Evolutionary conservation across 1,140 invertebrate species (phyloP).

Genomic region (Calephelis virginiensis): DNA sequence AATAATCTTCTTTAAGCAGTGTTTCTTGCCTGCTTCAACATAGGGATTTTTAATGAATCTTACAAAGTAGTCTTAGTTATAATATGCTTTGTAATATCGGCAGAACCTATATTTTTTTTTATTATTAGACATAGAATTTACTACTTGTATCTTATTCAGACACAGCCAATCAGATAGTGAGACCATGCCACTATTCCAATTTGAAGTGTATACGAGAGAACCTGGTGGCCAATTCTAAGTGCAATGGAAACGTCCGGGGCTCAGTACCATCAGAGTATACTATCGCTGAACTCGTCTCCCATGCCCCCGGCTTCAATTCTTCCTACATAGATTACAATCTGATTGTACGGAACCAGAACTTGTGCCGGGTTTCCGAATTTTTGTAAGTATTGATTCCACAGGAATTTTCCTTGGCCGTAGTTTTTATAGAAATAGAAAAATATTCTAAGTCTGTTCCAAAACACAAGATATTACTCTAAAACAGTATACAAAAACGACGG

Average conservation of each 20-base stretch:
- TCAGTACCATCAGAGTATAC: conserved; percentile 36
- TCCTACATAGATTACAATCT: conserved; percentile 48
- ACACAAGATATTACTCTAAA: too few species aligned
- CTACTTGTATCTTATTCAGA: not conserved
- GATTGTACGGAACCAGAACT: conserved; percentile 46
- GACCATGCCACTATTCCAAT: conserved; percentile 38
- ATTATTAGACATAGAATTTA: too few species aligned
- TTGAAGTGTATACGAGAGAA: conserved; percentile 38
- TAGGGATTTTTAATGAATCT: too few species aligned
- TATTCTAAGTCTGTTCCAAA: too few species aligned
- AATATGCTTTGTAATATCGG: too few species aligned
- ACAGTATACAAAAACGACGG: too few species aligned
- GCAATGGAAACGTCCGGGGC: conserved; percentile 34
- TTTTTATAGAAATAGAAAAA: too few species aligned
- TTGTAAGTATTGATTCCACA: conserved; percentile 46
- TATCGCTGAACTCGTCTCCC: conserved; percentile 36
- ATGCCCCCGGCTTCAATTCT: conserved; percentile 55
- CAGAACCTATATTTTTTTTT: too few species aligned
- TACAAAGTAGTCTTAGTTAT: too few species aligned
- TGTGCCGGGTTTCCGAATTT: conserved; percentile 47
- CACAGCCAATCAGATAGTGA: conserved; percentile 19
- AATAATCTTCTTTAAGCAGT: too few species aligned
- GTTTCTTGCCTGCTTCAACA: too few species aligned
- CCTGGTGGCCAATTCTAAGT: conserved; percentile 44
- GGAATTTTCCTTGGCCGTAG: not conserved